Percentiles rank a stretch among this genome's conserved stretches.
These are phyloP conservation scores for Cercopithecus neglectus DNA, from an alignment of 2,797 vertebrate genomes.

Conservation along the genomic window DNA sequence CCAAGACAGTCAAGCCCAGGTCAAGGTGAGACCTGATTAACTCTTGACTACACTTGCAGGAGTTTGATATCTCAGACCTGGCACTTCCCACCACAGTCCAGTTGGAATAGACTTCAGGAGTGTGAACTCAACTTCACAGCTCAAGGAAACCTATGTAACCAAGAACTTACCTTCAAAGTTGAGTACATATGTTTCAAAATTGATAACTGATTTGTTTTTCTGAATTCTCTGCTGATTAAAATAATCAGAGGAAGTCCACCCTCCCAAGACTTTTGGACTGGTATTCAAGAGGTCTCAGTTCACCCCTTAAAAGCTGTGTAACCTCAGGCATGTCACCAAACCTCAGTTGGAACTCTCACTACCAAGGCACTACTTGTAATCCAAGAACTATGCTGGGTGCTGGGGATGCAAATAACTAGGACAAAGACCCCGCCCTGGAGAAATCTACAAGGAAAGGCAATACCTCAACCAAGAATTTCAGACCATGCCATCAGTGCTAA, in stretches of 20 bases:
- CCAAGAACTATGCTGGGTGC: background rate
- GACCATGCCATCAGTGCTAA: background rate
- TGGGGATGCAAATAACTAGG: background rate
- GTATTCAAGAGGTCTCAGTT: background rate
- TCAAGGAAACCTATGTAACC: rapidly evolving
- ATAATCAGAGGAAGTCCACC: background rate
- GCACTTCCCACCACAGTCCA: background rate
- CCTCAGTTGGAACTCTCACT: background rate
- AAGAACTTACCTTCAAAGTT: background rate
- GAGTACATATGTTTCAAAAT: background rate
- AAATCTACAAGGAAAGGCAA: background rate
- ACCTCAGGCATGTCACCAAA: background rate
- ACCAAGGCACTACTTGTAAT: background rate
- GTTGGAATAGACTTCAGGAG: background rate
- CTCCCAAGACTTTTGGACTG: background rate
- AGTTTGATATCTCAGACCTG: background rate
- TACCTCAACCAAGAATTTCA: background rate
- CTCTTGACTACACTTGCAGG: background rate
- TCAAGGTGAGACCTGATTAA: background rate
- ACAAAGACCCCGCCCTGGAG: background rate
- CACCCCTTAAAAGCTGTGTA: background rate
- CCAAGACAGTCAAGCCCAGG: background rate
- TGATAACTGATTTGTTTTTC: background rate
- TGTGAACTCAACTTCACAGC: background rate
- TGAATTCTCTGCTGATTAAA: background rate